A percentile compares a stretch with the other conserved stretches of the same genome.
Evolutionary conservation across 2,113 vertebrate genomes (phyloP).

Genomic region (Abramis brama): DNA sequence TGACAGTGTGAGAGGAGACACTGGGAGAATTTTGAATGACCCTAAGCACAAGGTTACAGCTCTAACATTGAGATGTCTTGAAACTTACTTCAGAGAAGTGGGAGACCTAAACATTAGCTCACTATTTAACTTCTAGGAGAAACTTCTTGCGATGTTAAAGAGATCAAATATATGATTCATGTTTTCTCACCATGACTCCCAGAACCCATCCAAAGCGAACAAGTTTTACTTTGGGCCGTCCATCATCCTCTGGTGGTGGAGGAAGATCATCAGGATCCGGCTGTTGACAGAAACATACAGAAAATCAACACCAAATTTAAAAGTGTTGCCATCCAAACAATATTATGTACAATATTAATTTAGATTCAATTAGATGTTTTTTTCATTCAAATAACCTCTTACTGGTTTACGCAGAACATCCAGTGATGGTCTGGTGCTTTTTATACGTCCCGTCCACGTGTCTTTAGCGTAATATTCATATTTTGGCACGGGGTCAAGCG

Average conservation of each 20-base stretch:
- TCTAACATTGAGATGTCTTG: too few species aligned
- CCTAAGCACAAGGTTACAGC: too few species aligned
- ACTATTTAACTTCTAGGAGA: background rate
- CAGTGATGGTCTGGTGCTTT: conserved; percentile 62
- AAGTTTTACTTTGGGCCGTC: conserved; percentile 45
- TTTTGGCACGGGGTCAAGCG: conserved; percentile 64
- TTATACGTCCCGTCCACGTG: conserved; percentile 40
- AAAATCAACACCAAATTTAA: background rate
- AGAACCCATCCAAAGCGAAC: conserved; percentile 66
- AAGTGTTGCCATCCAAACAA: background rate
- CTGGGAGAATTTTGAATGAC: too few species aligned
- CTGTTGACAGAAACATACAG: background rate
- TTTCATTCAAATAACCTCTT: background rate
- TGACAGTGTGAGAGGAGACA: too few species aligned
- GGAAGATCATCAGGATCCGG: conserved; percentile 28
- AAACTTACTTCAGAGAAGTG: too few species aligned
- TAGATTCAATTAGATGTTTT: background rate
- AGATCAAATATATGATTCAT: background rate
- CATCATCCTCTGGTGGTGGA: background rate
- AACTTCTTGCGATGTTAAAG: background rate
- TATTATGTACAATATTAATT: background rate
- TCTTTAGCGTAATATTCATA: conserved; percentile 69
- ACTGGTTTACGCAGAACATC: conserved; percentile 67
- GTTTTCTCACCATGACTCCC: conserved; percentile 69
- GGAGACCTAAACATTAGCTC: background rate